These are phyloP conservation scores for Dermochelys coriacea DNA, from an alignment of 2,797 vertebrate species.

Conservation along the genomic window DNA sequence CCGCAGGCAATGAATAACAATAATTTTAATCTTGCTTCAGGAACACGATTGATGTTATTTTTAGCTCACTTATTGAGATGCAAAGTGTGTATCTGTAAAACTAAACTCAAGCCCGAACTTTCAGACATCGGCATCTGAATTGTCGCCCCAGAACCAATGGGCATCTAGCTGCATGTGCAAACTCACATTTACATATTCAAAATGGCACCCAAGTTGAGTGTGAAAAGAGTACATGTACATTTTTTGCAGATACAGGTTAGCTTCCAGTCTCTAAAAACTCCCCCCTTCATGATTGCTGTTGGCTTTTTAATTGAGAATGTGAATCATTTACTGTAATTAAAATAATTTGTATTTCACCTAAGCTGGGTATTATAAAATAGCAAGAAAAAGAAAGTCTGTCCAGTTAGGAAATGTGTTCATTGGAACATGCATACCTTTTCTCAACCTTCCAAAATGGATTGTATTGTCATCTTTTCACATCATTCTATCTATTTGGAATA, in stretches of 20 bases:
- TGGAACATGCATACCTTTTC: not conserved
- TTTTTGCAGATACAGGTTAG: not conserved
- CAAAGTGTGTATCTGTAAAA: not conserved
- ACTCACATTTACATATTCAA: not conserved
- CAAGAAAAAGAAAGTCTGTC: not conserved
- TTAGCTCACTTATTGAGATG: not conserved
- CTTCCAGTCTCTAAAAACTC: not conserved
- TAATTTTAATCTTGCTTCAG: not conserved
- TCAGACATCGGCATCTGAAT: not conserved
- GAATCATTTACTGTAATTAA: not conserved
- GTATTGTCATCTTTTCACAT: not conserved
- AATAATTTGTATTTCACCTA: not conserved
- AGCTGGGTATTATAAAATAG: not conserved
- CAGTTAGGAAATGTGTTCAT: not conserved
- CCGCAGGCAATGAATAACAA: accelerated
- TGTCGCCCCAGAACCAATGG: not conserved
- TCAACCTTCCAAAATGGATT: not conserved
- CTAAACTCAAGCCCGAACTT: not conserved
- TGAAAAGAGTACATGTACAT: not conserved
- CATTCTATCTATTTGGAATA: not conserved
- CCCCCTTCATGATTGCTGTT: not conserved
- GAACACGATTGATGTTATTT: not conserved
- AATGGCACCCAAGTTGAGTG: not conserved
- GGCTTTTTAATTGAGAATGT: not conserved
- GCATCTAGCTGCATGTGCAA: not conserved